A percentile compares a stretch with the other conserved stretches of the same genome.
Conservation (phyloP, 2,888 invertebrate species). For the Sceliomorpha sp. region DNA sequence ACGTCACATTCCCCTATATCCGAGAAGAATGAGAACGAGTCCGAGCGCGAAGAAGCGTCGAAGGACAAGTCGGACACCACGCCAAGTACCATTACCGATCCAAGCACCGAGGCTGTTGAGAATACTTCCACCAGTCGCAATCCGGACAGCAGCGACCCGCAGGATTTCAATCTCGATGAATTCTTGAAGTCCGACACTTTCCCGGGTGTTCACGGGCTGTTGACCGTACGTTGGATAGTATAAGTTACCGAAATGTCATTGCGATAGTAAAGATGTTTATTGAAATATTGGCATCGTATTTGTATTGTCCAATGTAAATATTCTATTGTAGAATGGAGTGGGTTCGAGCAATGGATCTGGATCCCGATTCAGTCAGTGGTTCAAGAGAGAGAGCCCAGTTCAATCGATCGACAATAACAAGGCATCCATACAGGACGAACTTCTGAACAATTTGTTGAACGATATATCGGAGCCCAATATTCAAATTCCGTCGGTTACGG, state of each 20-base stretch:
- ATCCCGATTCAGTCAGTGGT: slow-evolving; percentile 91
- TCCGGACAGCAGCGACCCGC: slow-evolving; percentile 62
- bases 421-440: slow-evolving; percentile 84
- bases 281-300: slow-evolving; percentile 1
- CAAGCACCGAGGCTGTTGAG: slow-evolving; percentile 60
- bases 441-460: slow-evolving; percentile 85
- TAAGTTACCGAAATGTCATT: no score
- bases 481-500: slow-evolving; percentile 79
- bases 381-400: slow-evolving; percentile 86
- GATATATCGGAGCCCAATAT: slow-evolving; percentile 81
- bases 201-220: slow-evolving; percentile 87
- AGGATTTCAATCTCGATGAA: slow-evolving; percentile 90
- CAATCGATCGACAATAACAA: slow-evolving; percentile 80
- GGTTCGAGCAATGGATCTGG: slow-evolving; percentile 82
- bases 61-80: slow-evolving; percentile 64
- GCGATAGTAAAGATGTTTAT: no score
- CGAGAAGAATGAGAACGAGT: slow-evolving; percentile 70
- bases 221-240: slow-evolving; percentile 84
- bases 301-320: no score
- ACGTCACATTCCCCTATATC: slow-evolving; percentile 77
- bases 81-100: slow-evolving; percentile 56
- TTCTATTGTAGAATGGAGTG: slow-evolving; percentile 84
- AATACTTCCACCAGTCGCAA: slow-evolving; percentile 55
- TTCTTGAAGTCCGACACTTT: slow-evolving; percentile 91
- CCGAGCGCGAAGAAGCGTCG: slow-evolving; percentile 35